A percentile compares a stretch with the other conserved stretches of the same genome.
Conservation (phyloP, 37 sponge, comb jelly and placozoan species). For the Halisarca cf. caerulea region DNA sequence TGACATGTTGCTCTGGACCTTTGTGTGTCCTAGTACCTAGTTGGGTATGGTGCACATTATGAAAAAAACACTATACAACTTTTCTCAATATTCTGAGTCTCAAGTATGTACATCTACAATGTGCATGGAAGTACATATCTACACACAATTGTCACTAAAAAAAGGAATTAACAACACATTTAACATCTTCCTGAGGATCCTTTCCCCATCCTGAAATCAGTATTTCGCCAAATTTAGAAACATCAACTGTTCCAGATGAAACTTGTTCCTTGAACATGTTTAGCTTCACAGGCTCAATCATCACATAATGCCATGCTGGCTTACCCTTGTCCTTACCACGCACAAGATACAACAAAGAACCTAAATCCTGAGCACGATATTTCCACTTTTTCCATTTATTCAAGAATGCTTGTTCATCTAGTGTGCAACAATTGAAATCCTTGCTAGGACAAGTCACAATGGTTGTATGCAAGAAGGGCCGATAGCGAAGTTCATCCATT, state of each 20-base stretch:
- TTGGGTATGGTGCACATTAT: no score
- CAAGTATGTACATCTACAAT: no score
- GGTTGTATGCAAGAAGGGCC: neutral
- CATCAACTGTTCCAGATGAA: slow-evolving; percentile 31
- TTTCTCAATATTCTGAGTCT: no score
- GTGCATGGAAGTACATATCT: no score
- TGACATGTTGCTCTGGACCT: no score
- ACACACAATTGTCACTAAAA: no score
- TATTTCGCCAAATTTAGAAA: slow-evolving; percentile 66
- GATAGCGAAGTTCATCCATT: neutral
- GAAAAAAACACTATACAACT: no score
- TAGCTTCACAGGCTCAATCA: slow-evolving; percentile 49
- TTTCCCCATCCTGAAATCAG: slow-evolving; percentile 75
- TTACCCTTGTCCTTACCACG: slow-evolving; percentile 45
- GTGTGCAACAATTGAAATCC: neutral
- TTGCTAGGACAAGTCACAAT: neutral
- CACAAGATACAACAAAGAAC: slow-evolving; percentile 11
- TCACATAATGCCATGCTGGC: slow-evolving; percentile 75
- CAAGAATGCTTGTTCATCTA: neutral
- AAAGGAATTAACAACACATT: neutral
- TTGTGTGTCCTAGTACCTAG: no score
- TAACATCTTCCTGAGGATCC: slow-evolving; percentile 68
- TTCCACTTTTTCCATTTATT: neutral
- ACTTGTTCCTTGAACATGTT: slow-evolving; percentile 34
- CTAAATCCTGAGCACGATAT: neutral